Evolutionary conservation across 2,113 vertebrate genomes (phyloP).

Genomic region (Macrotus californicus): DNA sequence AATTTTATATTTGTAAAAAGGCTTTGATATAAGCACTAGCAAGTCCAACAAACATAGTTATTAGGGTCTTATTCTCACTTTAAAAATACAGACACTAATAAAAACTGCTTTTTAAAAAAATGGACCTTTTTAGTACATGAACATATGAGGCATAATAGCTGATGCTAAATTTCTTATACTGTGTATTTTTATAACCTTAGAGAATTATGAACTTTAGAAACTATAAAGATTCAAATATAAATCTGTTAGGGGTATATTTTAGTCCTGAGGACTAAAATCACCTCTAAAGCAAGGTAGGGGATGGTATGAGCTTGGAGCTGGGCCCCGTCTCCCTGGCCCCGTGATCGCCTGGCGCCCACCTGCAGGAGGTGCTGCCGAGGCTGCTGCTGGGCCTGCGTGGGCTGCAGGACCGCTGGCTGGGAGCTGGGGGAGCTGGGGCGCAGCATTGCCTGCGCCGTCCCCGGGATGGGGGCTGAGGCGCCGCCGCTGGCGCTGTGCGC

Average conservation of each 20-base stretch:
- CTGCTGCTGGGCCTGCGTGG: slow-evolving; percentile 79
- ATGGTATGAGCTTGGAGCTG: too few species aligned
- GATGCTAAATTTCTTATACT: neutral
- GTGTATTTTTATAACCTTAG: neutral
- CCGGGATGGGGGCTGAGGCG: slow-evolving; percentile 71
- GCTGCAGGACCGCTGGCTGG: slow-evolving; percentile 74
- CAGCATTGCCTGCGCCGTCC: slow-evolving; percentile 83
- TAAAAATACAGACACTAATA: neutral
- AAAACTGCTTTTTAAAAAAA: neutral
- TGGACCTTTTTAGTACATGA: neutral
- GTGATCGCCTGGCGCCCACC: slow-evolving; percentile 56
- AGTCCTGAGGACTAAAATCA: neutral
- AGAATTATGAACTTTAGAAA: neutral
- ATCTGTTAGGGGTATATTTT: neutral
- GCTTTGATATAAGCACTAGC: neutral
- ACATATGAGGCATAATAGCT: neutral
- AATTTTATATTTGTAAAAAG: neutral
- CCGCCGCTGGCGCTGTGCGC: slow-evolving; percentile 75
- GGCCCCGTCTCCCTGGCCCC: neutral
- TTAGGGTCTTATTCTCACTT: neutral
- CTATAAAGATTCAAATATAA: neutral
- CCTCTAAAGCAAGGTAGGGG: neutral
- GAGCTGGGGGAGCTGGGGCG: slow-evolving; percentile 76
- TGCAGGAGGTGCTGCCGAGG: slow-evolving; percentile 78
- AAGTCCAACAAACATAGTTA: neutral